phyloP scores from a whole-genome alignment of 1,140 invertebrate genomes.

The Brachionus paranguensis region DNA sequence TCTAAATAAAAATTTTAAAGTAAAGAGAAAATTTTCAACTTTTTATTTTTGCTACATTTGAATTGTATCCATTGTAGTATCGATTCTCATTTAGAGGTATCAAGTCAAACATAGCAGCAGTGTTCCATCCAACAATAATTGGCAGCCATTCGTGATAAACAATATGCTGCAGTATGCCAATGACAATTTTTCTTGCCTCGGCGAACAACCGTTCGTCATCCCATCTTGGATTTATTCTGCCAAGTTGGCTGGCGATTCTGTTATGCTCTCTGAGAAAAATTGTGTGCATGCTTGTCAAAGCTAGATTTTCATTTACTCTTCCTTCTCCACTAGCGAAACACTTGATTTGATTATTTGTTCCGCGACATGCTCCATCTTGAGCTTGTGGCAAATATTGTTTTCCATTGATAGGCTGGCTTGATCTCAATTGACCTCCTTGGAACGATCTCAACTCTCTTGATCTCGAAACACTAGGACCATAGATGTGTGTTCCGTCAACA shows the following conservation, averaged over 20 bases:
- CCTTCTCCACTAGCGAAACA: slow-evolving; percentile 37
- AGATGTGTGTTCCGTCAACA: slow-evolving; percentile 72
- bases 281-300: slow-evolving; percentile 64
- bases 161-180: slow-evolving; percentile 83
- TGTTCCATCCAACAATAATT: slow-evolving; percentile 69
- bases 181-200: slow-evolving; percentile 77
- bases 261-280: slow-evolving; percentile 58
- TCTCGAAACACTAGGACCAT: slow-evolving; percentile 5
- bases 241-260: slow-evolving; percentile 43
- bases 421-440: background rate
- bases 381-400: slow-evolving; percentile 2
- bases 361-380: slow-evolving; percentile 12
- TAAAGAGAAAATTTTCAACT: background rate
- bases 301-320: slow-evolving; percentile 35
- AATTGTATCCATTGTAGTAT: slow-evolving; percentile 16
- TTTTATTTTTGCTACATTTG: background rate
- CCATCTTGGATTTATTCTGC: slow-evolving; percentile 41
- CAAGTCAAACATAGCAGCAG: slow-evolving; percentile 25
- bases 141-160: slow-evolving; percentile 91
- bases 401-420: background rate
- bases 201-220: slow-evolving; percentile 50
- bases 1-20: slow-evolving; percentile 1
- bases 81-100: background rate
- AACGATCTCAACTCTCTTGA: slow-evolving; percentile 5
- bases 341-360: background rate